phyloP scores from a whole-genome alignment of 2,113 vertebrate species.

The Protobothrops mucrosquamatus region DNA sequence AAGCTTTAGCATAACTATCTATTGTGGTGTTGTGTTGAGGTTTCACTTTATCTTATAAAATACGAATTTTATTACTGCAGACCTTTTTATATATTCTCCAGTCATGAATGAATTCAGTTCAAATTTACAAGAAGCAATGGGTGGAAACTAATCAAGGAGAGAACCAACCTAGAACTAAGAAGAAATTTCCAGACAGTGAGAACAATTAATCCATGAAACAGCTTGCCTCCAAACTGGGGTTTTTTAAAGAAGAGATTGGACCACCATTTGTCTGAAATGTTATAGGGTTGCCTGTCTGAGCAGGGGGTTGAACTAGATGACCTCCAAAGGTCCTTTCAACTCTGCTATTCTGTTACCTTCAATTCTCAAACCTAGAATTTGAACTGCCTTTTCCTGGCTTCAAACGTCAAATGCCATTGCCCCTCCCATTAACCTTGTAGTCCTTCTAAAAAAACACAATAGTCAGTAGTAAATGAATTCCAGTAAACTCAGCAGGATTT shows the following conservation, averaged over 20 bases:
- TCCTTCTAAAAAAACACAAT: neutral
- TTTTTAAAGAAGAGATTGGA: neutral
- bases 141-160: neutral
- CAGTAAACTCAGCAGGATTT: neutral
- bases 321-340: neutral
- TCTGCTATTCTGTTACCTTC: neutral
- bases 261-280: neutral
- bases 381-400: neutral
- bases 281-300: neutral
- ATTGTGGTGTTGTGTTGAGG: neutral
- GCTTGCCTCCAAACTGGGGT: neutral
- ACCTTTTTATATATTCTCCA: neutral
- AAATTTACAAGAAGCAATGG: neutral
- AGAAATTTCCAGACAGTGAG: neutral
- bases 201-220: neutral
- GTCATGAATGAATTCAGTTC: neutral
- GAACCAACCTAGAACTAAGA: neutral
- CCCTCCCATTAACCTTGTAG: neutral
- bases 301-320: neutral
- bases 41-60: neutral
- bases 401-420: neutral
- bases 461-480: neutral
- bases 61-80: neutral
- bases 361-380: neutral
- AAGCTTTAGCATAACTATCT: neutral